A percentile compares a stretch with the other conserved stretches of the same genome.
Conservation (phyloP, 2,888 invertebrate species). For the Temnothorax unifasciatus region DNA sequence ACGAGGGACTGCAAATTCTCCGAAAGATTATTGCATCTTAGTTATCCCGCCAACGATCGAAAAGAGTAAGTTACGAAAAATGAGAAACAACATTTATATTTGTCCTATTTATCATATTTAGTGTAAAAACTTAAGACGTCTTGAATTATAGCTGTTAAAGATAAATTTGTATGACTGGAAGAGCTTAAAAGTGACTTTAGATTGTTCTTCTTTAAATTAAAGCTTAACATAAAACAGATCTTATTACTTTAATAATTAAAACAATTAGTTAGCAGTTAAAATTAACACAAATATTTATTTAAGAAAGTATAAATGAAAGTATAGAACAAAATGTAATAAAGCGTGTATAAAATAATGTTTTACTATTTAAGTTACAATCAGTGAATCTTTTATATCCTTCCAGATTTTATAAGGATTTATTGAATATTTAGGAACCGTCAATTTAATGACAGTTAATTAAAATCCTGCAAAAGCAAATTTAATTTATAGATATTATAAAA, state of each 20-base stretch:
- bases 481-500: constrained; percentile 4
- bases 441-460: neutral
- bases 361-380: neutral
- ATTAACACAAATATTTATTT: constrained; percentile 8
- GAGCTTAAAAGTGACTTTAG: neutral
- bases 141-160: neutral
- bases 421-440: neutral
- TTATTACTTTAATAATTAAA: neutral
- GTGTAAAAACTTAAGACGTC: neutral
- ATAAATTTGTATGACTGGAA: neutral
- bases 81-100: neutral
- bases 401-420: neutral
- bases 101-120: neutral
- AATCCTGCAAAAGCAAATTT: neutral
- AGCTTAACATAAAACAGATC: neutral
- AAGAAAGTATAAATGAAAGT: neutral
- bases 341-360: neutral
- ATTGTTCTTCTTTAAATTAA: neutral
- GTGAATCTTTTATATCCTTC: neutral
- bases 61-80: constrained; percentile 38
- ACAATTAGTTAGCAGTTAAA: neutral
- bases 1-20: neutral
- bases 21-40: constrained; percentile 10
- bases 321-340: neutral
- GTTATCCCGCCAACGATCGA: neutral